Evolutionary conservation across 2,113 vertebrate species (phyloP).

Genomic region (Seriola dumerili): DNA sequence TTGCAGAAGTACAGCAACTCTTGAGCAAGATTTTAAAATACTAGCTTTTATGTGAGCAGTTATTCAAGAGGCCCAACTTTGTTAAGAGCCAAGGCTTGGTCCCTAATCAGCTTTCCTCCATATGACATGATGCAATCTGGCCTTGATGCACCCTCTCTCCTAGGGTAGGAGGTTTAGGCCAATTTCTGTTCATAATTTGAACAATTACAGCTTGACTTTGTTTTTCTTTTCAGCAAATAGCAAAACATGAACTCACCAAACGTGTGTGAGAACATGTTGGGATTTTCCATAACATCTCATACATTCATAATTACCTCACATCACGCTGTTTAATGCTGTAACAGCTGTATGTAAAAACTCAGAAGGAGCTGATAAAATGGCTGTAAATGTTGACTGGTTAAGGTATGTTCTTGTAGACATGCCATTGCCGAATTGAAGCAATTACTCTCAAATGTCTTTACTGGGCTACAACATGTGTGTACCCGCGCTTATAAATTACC

Average conservation of each 20-base stretch:
- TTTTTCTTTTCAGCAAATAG: no score
- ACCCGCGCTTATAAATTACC: accelerated
- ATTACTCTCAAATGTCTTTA: background rate
- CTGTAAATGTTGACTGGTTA: background rate
- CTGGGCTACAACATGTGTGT: background rate
- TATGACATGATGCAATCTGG: background rate
- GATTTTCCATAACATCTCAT: no score
- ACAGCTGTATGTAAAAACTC: background rate
- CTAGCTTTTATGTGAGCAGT: background rate
- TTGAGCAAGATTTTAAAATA: background rate
- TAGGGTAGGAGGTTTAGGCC: background rate
- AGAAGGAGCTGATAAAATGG: background rate
- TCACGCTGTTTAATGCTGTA: no score
- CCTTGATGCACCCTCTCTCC: background rate
- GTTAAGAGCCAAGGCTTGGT: no score
- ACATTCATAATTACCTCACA: background rate
- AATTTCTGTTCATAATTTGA: background rate
- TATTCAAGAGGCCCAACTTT: background rate
- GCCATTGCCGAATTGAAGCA: background rate
- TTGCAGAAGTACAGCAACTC: slow-evolving; percentile 26
- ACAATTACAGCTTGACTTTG: no score
- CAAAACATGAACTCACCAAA: no score
- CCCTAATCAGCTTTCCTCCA: background rate
- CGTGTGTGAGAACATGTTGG: no score
- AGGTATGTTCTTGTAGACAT: accelerated